These are phyloP conservation scores for Ptychobarbus kaznakovi DNA, from an alignment of 2,797 vertebrate species.

Conservation along the genomic window DNA sequence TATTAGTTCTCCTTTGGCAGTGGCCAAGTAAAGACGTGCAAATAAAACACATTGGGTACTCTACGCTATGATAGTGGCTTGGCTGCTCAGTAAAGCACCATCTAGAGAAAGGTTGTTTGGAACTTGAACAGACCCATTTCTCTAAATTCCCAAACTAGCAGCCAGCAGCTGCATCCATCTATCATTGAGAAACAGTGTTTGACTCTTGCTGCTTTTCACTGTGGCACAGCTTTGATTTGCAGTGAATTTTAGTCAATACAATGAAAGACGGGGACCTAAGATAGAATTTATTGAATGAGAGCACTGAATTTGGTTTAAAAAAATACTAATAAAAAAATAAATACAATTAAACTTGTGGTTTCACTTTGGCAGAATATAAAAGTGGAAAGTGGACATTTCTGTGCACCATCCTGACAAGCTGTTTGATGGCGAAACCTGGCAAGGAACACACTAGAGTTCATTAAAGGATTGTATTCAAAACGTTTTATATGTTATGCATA, in stretches of 20 bases:
- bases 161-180: constrained; percentile 36
- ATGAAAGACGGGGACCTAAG: constrained; percentile 5
- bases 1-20: constrained; percentile 34
- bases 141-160: constrained; percentile 55
- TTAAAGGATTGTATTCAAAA: constrained; percentile 16
- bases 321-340: not conserved
- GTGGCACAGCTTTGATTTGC: constrained; percentile 37
- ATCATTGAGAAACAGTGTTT: constrained; percentile 42
- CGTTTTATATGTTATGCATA: not conserved
- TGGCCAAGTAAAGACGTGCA: not conserved
- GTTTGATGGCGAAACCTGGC: not conserved
- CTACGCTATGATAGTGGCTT: constrained; percentile 31
- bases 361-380: not conserved
- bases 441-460: not conserved
- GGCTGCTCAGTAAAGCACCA: constrained; percentile 8
- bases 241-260: constrained; percentile 32
- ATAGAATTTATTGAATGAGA: constrained; percentile 16
- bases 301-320: not conserved
- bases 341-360: not conserved
- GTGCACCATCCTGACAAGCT: not conserved
- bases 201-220: constrained; percentile 48
- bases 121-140: constrained; percentile 51
- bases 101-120: constrained; percentile 22
- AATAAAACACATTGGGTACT: constrained; percentile 43
- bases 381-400: not conserved